These are phyloP conservation scores for Phalacrocorax pelagicus DNA, from an alignment of 2,113 vertebrate species.

Conservation along the genomic window DNA sequence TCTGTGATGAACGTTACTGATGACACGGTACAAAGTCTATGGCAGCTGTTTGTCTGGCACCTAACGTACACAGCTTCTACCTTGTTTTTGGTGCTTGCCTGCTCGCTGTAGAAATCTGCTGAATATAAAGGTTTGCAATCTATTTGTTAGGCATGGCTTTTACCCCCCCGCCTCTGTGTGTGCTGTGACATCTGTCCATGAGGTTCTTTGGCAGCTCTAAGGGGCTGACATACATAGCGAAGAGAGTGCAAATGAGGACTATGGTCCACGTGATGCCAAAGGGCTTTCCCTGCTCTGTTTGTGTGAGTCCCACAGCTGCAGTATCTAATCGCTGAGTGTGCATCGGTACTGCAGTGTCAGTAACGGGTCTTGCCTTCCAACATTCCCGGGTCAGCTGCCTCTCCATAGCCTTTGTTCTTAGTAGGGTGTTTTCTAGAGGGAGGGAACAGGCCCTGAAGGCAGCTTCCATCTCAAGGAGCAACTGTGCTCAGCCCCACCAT, in stretches of 20 bases:
- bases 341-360: background rate
- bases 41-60: background rate
- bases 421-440: background rate
- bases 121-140: background rate
- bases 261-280: background rate
- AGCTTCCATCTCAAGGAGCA: background rate
- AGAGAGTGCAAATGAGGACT: background rate
- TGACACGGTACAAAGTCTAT: background rate
- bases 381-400: background rate
- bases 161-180: background rate
- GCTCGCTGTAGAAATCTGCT: background rate
- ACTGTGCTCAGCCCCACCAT: background rate
- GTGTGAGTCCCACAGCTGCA: background rate
- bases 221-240: background rate
- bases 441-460: background rate
- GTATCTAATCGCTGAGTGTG: background rate
- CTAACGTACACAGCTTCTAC: background rate
- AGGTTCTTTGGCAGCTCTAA: background rate
- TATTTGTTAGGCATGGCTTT: background rate
- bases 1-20: background rate
- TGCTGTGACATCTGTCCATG: background rate
- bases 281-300: background rate
- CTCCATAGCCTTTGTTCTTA: background rate
- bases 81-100: background rate
- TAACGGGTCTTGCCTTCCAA: background rate